Evolutionary conservation across 2,113 vertebrate genomes (phyloP).

Genomic region (Pseudorasbora parva): DNA sequence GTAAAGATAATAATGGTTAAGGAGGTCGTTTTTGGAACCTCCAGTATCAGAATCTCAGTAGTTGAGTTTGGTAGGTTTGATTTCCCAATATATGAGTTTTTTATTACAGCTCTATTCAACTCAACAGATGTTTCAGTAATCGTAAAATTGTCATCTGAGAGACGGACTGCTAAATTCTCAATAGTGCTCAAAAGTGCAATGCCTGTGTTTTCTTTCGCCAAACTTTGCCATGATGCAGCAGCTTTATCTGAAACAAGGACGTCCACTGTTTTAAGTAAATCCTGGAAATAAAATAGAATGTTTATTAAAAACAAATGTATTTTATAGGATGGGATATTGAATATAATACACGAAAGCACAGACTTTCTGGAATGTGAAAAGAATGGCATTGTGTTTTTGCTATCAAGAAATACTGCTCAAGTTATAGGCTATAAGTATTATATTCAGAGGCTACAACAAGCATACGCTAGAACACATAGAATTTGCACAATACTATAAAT

Average conservation of each 20-base stretch:
- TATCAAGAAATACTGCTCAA: neutral
- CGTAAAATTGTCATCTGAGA: neutral
- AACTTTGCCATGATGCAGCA: conserved; percentile 58
- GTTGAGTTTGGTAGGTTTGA: conserved; percentile 58
- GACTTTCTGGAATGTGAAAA: neutral
- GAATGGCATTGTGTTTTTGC: neutral
- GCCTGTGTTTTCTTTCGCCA: conserved; percentile 61
- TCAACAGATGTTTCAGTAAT: conserved; percentile 49
- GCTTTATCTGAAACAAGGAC: conserved; percentile 57
- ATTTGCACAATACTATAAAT: neutral
- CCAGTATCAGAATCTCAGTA: conserved; percentile 68
- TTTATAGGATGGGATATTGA: neutral
- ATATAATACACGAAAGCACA: neutral
- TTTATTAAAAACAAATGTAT: neutral
- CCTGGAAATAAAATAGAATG: conserved; percentile 60
- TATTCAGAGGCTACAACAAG: neutral
- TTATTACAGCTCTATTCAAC: conserved; percentile 48
- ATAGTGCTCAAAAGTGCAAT: conserved; percentile 74
- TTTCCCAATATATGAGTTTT: conserved; percentile 53
- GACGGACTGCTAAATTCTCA: conserved; percentile 70
- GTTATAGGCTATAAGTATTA: neutral
- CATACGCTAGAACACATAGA: neutral
- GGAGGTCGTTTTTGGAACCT: neutral
- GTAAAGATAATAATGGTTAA: conserved; percentile 75
- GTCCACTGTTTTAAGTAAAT: conserved; percentile 66